These are phyloP conservation scores for Teleogryllus oceanicus DNA, from an alignment of 2,888 invertebrate genomes.

Conservation along the genomic window DNA sequence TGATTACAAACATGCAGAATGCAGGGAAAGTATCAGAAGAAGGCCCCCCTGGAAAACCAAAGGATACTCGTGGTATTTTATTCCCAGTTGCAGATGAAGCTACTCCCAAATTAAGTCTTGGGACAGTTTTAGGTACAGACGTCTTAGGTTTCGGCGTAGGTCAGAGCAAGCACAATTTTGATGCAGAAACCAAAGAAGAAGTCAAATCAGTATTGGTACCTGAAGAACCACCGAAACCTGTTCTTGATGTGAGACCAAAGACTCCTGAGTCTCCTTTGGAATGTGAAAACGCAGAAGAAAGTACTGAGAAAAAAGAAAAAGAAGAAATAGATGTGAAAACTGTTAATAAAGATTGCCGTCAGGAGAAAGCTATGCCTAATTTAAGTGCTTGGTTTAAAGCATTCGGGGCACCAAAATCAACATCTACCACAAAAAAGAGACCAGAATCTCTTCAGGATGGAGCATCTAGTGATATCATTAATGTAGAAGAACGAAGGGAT, in stretches of 20 bases:
- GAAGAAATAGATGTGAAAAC: slow-evolving; percentile 37
- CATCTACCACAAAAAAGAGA: slow-evolving; percentile 54
- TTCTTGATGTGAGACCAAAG: not conserved
- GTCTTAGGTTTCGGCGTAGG: slow-evolving; percentile 59
- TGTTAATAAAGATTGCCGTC: slow-evolving; percentile 42
- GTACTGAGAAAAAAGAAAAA: slow-evolving; percentile 40
- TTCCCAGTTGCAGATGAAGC: slow-evolving; percentile 49
- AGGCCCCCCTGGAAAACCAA: slow-evolving; percentile 47
- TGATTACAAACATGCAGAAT: slow-evolving; percentile 63
- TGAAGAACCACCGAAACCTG: slow-evolving; percentile 3
- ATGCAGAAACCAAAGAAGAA: slow-evolving; percentile 45
- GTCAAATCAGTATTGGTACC: slow-evolving; percentile 38
- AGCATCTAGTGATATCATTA: slow-evolving; percentile 24
- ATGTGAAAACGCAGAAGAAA: slow-evolving; percentile 33
- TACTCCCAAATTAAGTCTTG: slow-evolving; percentile 78
- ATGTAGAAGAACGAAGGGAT: slow-evolving; percentile 18
- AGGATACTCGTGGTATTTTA: slow-evolving; percentile 33
- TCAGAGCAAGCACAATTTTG: slow-evolving; percentile 57
- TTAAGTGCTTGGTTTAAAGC: slow-evolving; percentile 90
- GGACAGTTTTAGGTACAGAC: slow-evolving; percentile 75
- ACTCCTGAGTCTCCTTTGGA: not conserved
- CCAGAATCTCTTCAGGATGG: slow-evolving; percentile 38
- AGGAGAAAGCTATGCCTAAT: slow-evolving; percentile 75
- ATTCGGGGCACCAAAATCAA: slow-evolving; percentile 78
- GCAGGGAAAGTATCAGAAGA: slow-evolving; percentile 60